These are phyloP conservation scores for Copidosoma floridanum DNA, from an alignment of 1,140 invertebrate species.

Conservation along the genomic window DNA sequence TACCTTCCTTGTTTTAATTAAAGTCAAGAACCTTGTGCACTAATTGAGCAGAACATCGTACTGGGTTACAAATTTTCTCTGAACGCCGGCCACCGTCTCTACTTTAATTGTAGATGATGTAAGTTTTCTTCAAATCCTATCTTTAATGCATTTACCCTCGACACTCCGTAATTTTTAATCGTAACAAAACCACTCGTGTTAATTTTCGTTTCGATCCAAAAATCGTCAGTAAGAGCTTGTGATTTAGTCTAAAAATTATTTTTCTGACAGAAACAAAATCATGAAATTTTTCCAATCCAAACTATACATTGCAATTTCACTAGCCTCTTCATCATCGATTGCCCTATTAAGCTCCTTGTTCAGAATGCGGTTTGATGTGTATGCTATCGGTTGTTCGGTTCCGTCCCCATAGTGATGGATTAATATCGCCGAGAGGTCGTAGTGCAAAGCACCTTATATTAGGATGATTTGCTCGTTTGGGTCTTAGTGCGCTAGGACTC, in stretches of 20 bases:
- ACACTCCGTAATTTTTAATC: too few relatives aligned
- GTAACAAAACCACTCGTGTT: too few relatives aligned
- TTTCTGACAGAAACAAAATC: conserved; percentile 56
- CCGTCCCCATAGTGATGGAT: conserved; percentile 36
- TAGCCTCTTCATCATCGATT: conserved; percentile 58
- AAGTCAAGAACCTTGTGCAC: too few relatives aligned
- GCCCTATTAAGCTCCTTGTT: conserved; percentile 50
- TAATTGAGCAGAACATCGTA: too few relatives aligned
- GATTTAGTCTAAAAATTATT: conserved; percentile 55
- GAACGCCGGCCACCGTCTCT: too few relatives aligned
- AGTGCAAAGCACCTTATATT: conserved; percentile 22
- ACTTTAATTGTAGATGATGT: too few relatives aligned
- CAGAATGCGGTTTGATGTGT: conserved; percentile 49
- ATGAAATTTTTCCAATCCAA: conserved; percentile 57
- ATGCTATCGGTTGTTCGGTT: conserved; percentile 49
- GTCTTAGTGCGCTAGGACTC: conserved; percentile 32
- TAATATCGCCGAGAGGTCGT: conserved; percentile 31
- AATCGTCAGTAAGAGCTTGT: conserved; percentile 42
- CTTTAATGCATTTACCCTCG: too few relatives aligned
- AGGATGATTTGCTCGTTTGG: conserved; percentile 25
- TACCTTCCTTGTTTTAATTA: too few relatives aligned
- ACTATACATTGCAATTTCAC: too few relatives aligned
- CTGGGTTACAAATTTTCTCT: too few relatives aligned
- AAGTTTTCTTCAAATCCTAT: too few relatives aligned
- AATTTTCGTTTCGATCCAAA: background rate